Base-by-base conservation (phyloP, 2,113 vertebrate species). In the Onychorhynchus coronatus region DNA sequence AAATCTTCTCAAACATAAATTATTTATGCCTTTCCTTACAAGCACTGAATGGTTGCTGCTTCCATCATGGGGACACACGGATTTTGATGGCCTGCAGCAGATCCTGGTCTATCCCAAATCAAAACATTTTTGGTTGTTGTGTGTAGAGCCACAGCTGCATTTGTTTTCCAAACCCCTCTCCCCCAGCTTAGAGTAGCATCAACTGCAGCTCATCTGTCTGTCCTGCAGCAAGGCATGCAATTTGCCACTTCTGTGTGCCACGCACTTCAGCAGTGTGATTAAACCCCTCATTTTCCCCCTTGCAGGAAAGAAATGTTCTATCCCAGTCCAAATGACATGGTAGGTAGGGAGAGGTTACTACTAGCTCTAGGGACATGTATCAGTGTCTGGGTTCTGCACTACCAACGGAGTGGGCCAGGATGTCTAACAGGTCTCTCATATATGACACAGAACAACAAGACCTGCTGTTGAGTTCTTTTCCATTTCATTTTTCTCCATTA, bases 41-140 rank as follows among this genome's bases (percentile, higher is more conserved):
- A 8, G 17, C 50, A 63, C 35, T 30, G 61, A 74, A 22, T 78
- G 5, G 27, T 41, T 81, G 47, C 30, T 80, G 44, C 44, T 72
- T 72, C 49, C 23, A 5, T 31, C 0, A 0, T 56, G 37, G 20
- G 10, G 19, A 15, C 10, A 50, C 0, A 0, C 1, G 1, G 14
- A 22, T 85, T 89, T 82, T n/a, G 30, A 17, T 37, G 35, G 18
- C 31, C 41, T 70, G 28, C 30, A 74, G 47, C 3, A 18, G 31
- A 70, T 74, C 15, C 23, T 50, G 25, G 14, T 55, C 23, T 24
- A 30, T 42, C 30, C n/a, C 19, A 47, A 22, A 33, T 80, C 37
- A 58, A 53, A 74, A 62, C 4, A 27, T 53, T 85, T 92, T 75
- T 61, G 46, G 25, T 79, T 13, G n/a, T 22, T 52, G 31, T 61